Evolutionary conservation across 2,888 invertebrate species (phyloP).

Genomic region (Julus scanicus): DNA sequence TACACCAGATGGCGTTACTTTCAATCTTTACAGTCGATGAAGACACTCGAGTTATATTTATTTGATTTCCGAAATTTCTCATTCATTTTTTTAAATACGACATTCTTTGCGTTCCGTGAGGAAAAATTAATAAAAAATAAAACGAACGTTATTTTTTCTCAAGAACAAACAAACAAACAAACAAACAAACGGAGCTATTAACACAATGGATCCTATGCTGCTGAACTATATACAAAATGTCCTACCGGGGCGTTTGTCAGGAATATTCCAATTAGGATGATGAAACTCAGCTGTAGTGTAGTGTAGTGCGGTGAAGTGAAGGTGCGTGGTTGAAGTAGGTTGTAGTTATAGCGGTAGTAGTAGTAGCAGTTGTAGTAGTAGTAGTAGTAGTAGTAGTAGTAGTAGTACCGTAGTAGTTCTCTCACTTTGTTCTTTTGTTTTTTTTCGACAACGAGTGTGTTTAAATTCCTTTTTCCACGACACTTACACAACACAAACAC

Average conservation of each 20-base stretch:
- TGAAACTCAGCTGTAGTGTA: not conserved
- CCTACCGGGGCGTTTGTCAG: conserved; percentile 47
- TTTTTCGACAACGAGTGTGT: not conserved
- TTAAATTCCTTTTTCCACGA: conserved; percentile 12
- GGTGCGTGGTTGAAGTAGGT: not conserved
- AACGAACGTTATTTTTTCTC: not conserved
- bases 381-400: not conserved
- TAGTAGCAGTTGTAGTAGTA: not conserved
- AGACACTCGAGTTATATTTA: not conserved
- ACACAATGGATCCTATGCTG: conserved; percentile 2
- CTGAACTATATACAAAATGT: conserved; percentile 44
- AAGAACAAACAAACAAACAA: not conserved
- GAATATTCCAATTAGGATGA: conserved; percentile 41
- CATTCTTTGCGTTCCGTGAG: not conserved
- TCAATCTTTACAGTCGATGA: not conserved
- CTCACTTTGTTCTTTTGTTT: not conserved
- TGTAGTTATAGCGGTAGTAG: not conserved
- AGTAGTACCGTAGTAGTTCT: not conserved
- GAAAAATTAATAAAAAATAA: conserved; percentile 17
- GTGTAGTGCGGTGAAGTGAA: not conserved
- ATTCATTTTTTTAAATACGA: not conserved
- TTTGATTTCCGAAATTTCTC: not conserved
- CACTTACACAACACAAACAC: conserved; percentile 28
- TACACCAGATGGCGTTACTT: no score
- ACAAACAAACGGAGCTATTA: not conserved